Evolutionary conservation across 2,113 vertebrate genomes (phyloP), one percentile per base, ranked within the genome.

Genomic region (Microtus montanus): DNA sequence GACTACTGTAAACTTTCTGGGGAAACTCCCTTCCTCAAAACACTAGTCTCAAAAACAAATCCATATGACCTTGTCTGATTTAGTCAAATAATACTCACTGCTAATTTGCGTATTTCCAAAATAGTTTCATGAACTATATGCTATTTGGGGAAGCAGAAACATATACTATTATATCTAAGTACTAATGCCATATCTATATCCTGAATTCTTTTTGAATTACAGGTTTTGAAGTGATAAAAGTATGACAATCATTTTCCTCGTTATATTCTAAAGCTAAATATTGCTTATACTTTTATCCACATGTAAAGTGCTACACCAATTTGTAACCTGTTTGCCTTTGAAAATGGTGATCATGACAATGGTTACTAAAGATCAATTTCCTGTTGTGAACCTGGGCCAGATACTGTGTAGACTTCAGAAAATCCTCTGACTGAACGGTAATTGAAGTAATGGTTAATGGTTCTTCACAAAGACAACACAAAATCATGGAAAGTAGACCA

Each of bases 351-450:
- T 35, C 6, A 54, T 41, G 33, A 64, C 15, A 73, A 63, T 74
- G 33, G n/a, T 68, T 82, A n/a, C 90, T 82, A 87, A 74, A 88
- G 19, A 85, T 44, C 44, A 87, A 47, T 7, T 87, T 41, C 49
- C 10, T 82, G 13, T 13, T 7, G 30, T 49, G 1, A 92, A 1
- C 52, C 26, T 58, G 85, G 44, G 35, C 35, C 17, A 73, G 88
- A 92, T 3, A 47, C 24, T 2, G 38, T 14, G 64, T 9, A 30
- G 38, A 93, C 71, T 91, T 95, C 49, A 89, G 28, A 95, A 94
- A 96, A n/a, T 95, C 15, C 41, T 93, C 47, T 79, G 38, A 90
- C 87, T 94, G 35, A 47, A 52, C 80, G 84, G 68, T 82, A 61
- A 73, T 75, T 77, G 63, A 82, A 89, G 14, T 93, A 94, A 52